Conservation (phyloP, 1,140 invertebrate species). For the Agrilus planipennis region DNA sequence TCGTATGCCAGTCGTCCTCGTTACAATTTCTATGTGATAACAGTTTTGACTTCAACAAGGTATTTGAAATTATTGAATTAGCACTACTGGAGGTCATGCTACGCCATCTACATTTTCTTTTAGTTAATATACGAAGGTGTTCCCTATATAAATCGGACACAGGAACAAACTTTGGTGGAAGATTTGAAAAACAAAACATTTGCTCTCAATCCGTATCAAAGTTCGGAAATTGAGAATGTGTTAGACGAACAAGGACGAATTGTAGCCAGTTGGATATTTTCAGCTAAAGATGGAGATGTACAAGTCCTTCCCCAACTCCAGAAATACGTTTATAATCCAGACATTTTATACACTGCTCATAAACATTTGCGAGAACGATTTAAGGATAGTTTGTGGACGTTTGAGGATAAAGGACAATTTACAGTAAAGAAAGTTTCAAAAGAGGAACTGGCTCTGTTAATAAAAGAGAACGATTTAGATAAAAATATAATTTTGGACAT, state of each 20-base stretch:
- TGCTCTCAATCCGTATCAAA: no score
- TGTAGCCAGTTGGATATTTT: conserved; percentile 27
- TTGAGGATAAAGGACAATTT: conserved; percentile 35
- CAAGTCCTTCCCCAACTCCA: conserved; percentile 15
- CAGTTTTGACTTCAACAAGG: conserved; percentile 67
- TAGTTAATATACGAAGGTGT: conserved; percentile 57
- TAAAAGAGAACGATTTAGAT: conserved; percentile 29
- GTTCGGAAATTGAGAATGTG: conserved; percentile 13
- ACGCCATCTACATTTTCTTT: conserved; percentile 23
- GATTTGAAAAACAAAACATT: conserved; percentile 32
- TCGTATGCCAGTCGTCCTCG: conserved; percentile 48
- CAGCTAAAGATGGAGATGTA: conserved; percentile 16
- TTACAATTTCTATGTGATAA: conserved; percentile 50
- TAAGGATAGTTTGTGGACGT: conserved; percentile 37
- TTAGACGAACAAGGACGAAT: conserved; percentile 19
- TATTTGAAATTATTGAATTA: conserved; percentile 27
- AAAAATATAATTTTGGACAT: conserved; percentile 39
- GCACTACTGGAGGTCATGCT: no score
- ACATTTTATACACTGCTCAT: conserved; percentile 37
- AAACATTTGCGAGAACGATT: conserved; percentile 41
- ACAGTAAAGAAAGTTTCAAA: conserved; percentile 29
- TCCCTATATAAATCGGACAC: conserved; percentile 47
- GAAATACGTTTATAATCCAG: conserved; percentile 14
- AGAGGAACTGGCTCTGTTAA: conserved; percentile 23
- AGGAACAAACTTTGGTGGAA: conserved; percentile 37